Evolutionary conservation across 2,888 invertebrate genomes (phyloP), one percentile per base, ranked within the genome.

Genomic region (Thymelicus sylvestris): DNA sequence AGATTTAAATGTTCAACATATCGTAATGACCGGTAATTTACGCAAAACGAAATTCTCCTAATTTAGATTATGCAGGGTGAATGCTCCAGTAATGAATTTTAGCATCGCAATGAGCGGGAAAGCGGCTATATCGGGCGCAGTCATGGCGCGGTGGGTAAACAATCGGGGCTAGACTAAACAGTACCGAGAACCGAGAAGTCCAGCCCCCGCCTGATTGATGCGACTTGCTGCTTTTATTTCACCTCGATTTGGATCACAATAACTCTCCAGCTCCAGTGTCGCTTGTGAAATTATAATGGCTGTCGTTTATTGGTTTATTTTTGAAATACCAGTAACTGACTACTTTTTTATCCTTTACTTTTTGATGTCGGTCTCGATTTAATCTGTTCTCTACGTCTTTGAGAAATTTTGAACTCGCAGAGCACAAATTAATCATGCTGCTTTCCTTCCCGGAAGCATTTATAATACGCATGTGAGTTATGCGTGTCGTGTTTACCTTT

Each of bases 71-170:
- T 52, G 44, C 47, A 59, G 69, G 69, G 69, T 70, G 69, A 70
- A 70, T 59, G 69, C 39, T 59, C 69, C 38, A 64, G 64, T 69
- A 64, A 69, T 69, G 69, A 69, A 64, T 69, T 69, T 69, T 69
- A 69, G 64, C 48, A 48, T 69, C 69, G 64, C 59, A 64, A n/a
- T 64, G 64, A 59, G 64, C 64, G 38, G 63, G 64, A 65, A 52
- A 65, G 64, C 39, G 44, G 38, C 70, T 70, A 70, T 60, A 70
- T 70, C 70, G 70, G 70, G 64, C 64, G 24, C 63, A 7, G 59
- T 15, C 60, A 59, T 64, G 70, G 64, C 64, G 24, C 63, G 6
- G 59, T 15, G 64, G 64, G 67, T 65, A 67, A 72, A 67, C 70
- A 70, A 70, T 70, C 59, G 70, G 59, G 55, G 38, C 70, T 65